Evolutionary conservation across 1,140 invertebrate genomes (phyloP), one percentile per base, ranked within the genome.

Genomic region (Pristionchus pacificus): DNA sequence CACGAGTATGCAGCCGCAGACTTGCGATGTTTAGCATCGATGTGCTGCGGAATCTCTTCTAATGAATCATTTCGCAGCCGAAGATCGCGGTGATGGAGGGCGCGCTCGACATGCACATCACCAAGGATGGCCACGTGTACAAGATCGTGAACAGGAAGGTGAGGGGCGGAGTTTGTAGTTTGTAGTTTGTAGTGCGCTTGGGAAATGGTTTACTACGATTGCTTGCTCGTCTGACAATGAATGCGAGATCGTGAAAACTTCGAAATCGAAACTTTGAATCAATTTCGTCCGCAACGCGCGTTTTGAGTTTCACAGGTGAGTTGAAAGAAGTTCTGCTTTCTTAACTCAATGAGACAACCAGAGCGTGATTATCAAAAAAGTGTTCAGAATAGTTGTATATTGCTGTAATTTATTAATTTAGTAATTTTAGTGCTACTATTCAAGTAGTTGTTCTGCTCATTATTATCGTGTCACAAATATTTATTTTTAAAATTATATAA

Each of bases 81-180:
- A 71, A 72, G 64, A 67, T 75, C 55, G 57, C 58, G 31, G 65
- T 61, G 0, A 61, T 55, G 24, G 74, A 75, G 69, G 74, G 74
- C 27, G 74, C 74, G 19, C 29, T 74, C 25, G 74, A 75, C 70
- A 61, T 75, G 6, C 71, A 74, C 57, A 38, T 75, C 13, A 55
- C 31, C 29, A 28, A 49, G 1, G 62, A 74, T 1, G 74, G 74
- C 6, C 30, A 58, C 13, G 68, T 75, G 2, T 65, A 77, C 19
- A 63, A 67, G 63, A 65, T 75, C 31, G 62, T 75, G 10, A 75
- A 75, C 60, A 33, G 74, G 65, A 73, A 60, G 65, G 73, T 74
- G 29, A 0, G 66, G 29, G 2, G 15, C 0, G 10, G 38, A 31
- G 10, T 65, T 65, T 59, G 13, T 62, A 58, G 15, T 65, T n/a